These are phyloP conservation scores for Troides aeacus DNA, from an alignment of 2,888 invertebrate species.

Conservation along the genomic window DNA sequence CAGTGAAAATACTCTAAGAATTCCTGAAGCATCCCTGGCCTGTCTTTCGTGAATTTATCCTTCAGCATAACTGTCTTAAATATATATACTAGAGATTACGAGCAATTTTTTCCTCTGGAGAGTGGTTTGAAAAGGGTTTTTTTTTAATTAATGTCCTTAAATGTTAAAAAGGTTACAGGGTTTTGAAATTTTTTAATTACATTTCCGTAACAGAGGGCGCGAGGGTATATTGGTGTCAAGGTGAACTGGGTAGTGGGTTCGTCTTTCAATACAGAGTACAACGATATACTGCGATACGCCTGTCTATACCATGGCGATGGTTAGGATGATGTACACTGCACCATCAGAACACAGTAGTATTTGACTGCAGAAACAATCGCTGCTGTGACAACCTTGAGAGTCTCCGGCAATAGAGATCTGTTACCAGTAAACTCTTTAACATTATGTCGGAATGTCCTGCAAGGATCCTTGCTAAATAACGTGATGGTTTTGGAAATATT, in stretches of 20 bases:
- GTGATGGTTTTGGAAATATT: conserved; percentile 13
- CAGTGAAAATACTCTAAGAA: conserved; percentile 21
- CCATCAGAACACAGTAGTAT: too few species aligned
- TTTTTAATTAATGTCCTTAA: not conserved
- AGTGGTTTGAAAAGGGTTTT: not conserved
- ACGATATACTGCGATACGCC: too few species aligned
- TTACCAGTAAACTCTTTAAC: too few species aligned
- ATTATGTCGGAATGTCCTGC: too few species aligned
- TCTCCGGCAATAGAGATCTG: too few species aligned
- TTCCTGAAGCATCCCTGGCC: conserved; percentile 10
- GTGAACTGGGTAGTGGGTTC: not conserved
- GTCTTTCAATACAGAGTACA: not conserved
- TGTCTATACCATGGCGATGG: too few species aligned
- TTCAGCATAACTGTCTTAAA: conserved; percentile 1
- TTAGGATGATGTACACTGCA: too few species aligned
- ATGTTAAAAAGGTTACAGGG: not conserved
- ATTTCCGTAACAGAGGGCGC: not conserved
- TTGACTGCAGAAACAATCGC: too few species aligned
- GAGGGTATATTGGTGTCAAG: not conserved
- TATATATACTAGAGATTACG: conserved; percentile 5
- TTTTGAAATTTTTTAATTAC: not conserved
- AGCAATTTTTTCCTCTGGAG: conserved; percentile 6
- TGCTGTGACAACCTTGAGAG: too few species aligned
- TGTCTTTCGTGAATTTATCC: conserved; percentile 19
- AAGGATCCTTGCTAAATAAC: not conserved